A percentile compares a stretch with the other conserved stretches of the same genome.
Evolutionary conservation across 2,797 vertebrate species (phyloP).

Genomic region (Propithecus deckenii): DNA sequence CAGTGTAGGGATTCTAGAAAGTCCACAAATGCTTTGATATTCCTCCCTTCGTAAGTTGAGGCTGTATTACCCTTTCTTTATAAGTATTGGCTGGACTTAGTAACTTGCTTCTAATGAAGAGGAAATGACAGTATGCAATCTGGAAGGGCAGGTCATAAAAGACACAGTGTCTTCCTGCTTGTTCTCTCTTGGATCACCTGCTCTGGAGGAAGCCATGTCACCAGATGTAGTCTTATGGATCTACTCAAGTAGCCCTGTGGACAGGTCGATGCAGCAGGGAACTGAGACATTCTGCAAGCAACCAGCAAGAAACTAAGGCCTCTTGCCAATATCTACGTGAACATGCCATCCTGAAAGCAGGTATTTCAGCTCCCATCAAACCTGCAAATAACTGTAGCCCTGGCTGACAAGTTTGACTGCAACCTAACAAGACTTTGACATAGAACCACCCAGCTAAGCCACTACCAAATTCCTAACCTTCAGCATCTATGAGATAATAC

Average conservation of each 20-base stretch:
- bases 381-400: neutral
- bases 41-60: neutral
- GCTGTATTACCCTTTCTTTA: neutral
- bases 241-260: neutral
- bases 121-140: neutral
- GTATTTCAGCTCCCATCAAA: neutral
- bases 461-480: neutral
- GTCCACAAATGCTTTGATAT: neutral
- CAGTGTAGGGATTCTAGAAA: neutral
- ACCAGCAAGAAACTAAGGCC: neutral
- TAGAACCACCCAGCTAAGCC: neutral
- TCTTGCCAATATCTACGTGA: neutral
- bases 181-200: neutral
- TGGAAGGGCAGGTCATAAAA: slow-evolving; percentile 15
- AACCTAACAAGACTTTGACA: neutral
- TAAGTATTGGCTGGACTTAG: neutral
- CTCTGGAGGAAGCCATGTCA: neutral
- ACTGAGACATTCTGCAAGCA: neutral
- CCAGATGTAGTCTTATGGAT: neutral
- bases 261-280: neutral
- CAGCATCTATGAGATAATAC: neutral
- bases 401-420: neutral
- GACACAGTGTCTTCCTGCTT: slow-evolving; percentile 5
- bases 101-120: neutral
- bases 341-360: neutral